Evolutionary conservation across 2,888 invertebrate genomes (phyloP), one percentile per base, ranked within the genome.

Genomic region (Mamestra brassicae): DNA sequence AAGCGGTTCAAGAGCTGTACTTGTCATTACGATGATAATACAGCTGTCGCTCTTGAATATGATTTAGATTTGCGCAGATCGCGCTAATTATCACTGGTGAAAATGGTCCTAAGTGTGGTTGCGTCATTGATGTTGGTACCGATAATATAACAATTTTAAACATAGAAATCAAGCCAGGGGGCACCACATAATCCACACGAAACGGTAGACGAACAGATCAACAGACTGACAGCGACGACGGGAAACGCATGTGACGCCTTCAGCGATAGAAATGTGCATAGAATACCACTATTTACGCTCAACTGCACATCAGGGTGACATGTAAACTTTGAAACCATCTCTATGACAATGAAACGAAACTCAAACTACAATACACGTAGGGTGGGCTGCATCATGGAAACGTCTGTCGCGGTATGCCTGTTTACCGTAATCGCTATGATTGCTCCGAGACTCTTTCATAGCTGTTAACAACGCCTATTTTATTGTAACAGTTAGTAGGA

Each of bases 361-460:
- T n/a, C 17, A 69, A 70, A n/a, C 34, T 34, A n/a, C 2, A n/a
- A 10, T 38, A 34, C 54, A n/a, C 4, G 15, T 71, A 34, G 0
- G 5, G 4, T 11, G 52, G 58, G 13, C 42, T 42, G 58, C 71
- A 34, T 50, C 45, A 62, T 38, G 26, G 38, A 45, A 45, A 26
- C 36, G 36, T 34, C 26, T 62, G 54, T 47, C 17, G 50, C 42
- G 42, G 52, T n/a, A 15, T 7, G 38, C 34, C n/a, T n/a, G 36
- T 60, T 36, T 61, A 45, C 60, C 52, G 42, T 62, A 71, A 71
- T 47, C 36, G 38, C 36, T 38, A 11, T 54, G 45, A 55, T 73
- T 38, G 61, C 47, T 4, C 13, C 7, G 13, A 10, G 13, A 45
- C 17, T 17, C 36, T 55, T 13, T 55, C 61, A 54, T 47, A 73